Base-by-base conservation (phyloP, 2,797 vertebrate species). In the Micrastur ruficollis region DNA sequence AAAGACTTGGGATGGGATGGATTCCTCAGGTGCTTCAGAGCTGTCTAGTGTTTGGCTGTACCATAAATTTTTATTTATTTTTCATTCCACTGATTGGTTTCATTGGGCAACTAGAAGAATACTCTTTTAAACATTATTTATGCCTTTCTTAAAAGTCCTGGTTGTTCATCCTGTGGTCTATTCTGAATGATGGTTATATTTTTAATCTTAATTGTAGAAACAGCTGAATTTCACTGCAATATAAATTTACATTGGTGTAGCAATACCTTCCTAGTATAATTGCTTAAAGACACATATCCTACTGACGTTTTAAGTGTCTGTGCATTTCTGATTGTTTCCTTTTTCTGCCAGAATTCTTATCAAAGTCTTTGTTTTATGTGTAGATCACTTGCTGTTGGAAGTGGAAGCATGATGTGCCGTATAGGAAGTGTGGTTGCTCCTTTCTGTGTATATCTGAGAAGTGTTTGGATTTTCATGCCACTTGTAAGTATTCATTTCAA, bases 401-500 rank as follows among this genome's bases (percentile, higher is more conserved):
- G 98, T 68, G 99, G 99, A 40, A 99, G 98, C 82, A 99, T 99
- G 99, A 99, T 99, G 98, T 99, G 99, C 84, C 98, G 99, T 19
- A 97, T 99, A 47, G 99, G 99, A 71, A 99, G 99, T 56, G 98
- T 99, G 59, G 97, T 99, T 58, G 98, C 99, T 31, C 99, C 99
- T 14, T 98, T 99, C 96, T 99, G 98, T 61, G 98, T 99, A 4
- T 98, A 99, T 93, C 97, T 99, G 85, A 98, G 98, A 80, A 98
- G 98, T 20, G 55, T 99, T 67, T 99, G 99, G 99, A 93, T 98
- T 94, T 98, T 99, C 97, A 95, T 99, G 92, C 99, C 99, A 88
- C 99, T 99, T 98, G 99, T 98, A 96, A 74, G 82, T 79, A 38
- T 71, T 89, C 71, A 26, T 81, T 84, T 78, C 23, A 73, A 3